phyloP scores from a whole-genome alignment of 2,888 invertebrate species.

The Leucania comma region DNA sequence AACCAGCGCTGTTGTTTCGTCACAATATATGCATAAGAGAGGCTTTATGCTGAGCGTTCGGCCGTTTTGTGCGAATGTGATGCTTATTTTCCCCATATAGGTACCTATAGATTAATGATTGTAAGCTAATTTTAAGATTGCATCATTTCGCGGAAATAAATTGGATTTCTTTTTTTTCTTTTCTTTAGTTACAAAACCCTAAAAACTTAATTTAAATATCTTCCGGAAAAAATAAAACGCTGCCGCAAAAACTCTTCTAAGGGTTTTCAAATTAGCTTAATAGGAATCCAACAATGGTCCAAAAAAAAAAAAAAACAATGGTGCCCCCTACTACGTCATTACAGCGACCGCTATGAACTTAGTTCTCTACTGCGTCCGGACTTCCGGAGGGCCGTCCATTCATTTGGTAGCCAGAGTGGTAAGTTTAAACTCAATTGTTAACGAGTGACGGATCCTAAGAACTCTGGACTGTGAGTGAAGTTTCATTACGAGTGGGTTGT shows the following conservation, averaged over 20 bases:
- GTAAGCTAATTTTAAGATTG: too few species aligned
- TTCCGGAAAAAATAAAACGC: constrained; percentile 2
- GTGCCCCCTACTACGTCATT: constrained; percentile 39
- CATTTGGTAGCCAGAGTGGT: constrained; percentile 9
- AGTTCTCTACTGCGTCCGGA: constrained; percentile 5
- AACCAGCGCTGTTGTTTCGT: too few species aligned
- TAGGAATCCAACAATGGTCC: constrained; percentile 5
- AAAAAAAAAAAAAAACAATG: too few species aligned
- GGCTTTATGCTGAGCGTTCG: too few species aligned
- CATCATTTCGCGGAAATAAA: too few species aligned
- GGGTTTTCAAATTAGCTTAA: constrained; percentile 45
- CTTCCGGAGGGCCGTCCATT: background rate
- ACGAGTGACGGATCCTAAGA: background rate
- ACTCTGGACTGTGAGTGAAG: background rate
- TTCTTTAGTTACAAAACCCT: too few species aligned
- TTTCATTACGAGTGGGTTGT: background rate
- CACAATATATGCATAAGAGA: too few species aligned
- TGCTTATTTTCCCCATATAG: too few species aligned
- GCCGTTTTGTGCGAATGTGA: too few species aligned
- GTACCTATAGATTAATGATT: too few species aligned
- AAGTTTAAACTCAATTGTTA: constrained; percentile 44
- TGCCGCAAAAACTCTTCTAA: constrained; percentile 35
- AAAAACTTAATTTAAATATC: constrained; percentile 11
- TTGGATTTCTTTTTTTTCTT: too few species aligned
- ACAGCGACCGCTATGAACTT: constrained; percentile 32